phyloP scores from a whole-genome alignment of 2,888 invertebrate genomes.

The Xanthia togata region DNA sequence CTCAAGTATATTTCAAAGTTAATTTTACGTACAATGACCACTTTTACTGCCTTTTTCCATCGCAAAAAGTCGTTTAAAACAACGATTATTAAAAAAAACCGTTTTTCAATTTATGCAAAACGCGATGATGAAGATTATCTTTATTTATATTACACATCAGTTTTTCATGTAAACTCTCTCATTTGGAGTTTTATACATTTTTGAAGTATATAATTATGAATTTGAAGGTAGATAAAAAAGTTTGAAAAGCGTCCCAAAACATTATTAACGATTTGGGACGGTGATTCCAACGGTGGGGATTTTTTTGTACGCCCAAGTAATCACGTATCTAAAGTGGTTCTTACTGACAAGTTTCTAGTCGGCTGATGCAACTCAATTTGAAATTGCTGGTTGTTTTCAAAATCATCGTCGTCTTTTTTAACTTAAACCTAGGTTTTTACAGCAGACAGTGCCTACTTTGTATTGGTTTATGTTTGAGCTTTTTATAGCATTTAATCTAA shows the following conservation, averaged over 20 bases:
- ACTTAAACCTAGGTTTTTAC: constrained; percentile 8
- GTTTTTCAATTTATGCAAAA: constrained; percentile 55
- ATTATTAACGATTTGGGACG: constrained; percentile 38
- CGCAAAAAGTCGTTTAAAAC: constrained; percentile 37
- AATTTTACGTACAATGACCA: constrained; percentile 24
- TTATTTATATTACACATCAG: constrained; percentile 52
- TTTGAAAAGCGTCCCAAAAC: constrained; percentile 20
- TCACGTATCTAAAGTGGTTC: constrained; percentile 17
- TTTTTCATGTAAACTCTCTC: constrained; percentile 35
- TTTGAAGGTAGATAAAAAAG: constrained; percentile 13
- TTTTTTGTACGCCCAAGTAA: constrained; percentile 31
- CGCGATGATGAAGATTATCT: constrained; percentile 52
- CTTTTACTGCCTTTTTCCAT: constrained; percentile 43
- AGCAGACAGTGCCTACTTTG: constrained; percentile 1
- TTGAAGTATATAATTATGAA: constrained; percentile 53
- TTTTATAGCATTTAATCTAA: constrained; percentile 27
- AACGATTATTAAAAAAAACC: constrained; percentile 41
- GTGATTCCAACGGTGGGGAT: constrained; percentile 14
- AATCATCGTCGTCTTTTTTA: constrained; percentile 24
- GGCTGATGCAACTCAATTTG: constrained; percentile 58
- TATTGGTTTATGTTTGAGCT: constrained; percentile 16
- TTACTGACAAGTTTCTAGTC: constrained; percentile 45
- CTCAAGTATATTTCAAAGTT: constrained; percentile 46
- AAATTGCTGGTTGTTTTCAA: constrained; percentile 48
- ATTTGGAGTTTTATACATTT: constrained; percentile 56